Evolutionary conservation across 2,888 invertebrate genomes (phyloP).

Genomic region (Eledona agricola): DNA sequence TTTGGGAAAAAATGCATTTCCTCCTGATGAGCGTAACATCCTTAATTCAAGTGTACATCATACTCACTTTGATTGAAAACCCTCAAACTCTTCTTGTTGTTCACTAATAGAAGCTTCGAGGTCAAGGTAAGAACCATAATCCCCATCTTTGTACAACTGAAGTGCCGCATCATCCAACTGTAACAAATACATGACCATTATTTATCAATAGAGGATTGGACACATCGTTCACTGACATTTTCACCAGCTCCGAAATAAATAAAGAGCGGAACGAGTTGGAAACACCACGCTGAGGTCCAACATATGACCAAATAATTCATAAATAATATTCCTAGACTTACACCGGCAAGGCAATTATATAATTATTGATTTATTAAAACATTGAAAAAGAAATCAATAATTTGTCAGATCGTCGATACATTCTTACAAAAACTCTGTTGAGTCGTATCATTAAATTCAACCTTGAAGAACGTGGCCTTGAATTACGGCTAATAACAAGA

Average conservation of each 20-base stretch:
- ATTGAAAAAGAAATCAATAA: no score
- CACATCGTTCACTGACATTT: conserved; percentile 15
- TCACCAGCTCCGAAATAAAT: conserved; percentile 8
- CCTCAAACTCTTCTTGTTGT: conserved; percentile 97
- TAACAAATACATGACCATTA: conserved; percentile 60
- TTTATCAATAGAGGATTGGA: conserved; percentile 20
- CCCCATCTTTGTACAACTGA: conserved; percentile 96
- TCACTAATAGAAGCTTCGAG: conserved; percentile 96
- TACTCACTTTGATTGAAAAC: conserved; percentile 90
- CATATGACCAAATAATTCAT: no score
- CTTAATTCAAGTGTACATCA: conserved; percentile 22
- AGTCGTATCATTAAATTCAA: no score
- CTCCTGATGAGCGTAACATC: conserved; percentile 10
- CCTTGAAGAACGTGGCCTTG: no score
- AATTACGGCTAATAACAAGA: no score
- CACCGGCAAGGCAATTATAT: neutral
- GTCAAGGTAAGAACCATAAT: conserved; percentile 97
- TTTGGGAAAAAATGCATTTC: conserved; percentile 1
- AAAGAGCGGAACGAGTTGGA: conserved; percentile 3
- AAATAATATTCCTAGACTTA: neutral
- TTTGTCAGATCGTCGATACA: no score
- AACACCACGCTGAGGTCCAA: neutral
- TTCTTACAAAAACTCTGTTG: no score
- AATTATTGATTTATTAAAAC: no score
- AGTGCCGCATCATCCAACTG: conserved; percentile 98